Conservation (phyloP, 2,113 vertebrate species). For the Ochotona curzoniae region DNA sequence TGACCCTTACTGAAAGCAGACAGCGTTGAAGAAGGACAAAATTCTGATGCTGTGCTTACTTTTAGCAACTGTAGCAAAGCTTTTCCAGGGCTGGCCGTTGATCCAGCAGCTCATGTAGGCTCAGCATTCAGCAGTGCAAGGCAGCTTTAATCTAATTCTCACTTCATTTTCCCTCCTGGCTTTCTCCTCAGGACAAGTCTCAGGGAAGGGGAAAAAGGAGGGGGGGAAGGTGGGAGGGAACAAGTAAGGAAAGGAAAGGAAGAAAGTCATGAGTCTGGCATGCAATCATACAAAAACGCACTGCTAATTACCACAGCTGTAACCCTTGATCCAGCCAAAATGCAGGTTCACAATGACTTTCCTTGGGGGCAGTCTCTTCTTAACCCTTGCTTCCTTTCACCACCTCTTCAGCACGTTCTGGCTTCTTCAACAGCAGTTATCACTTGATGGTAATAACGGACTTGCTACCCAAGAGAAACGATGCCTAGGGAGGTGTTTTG, state of each 20-base stretch:
- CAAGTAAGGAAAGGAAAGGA: accelerated
- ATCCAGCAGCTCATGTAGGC: constrained; percentile 65
- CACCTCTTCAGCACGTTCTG: not conserved
- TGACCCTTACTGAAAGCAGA: constrained; percentile 56
- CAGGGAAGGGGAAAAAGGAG: not conserved
- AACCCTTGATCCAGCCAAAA: constrained; percentile 66
- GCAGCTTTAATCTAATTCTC: constrained; percentile 63
- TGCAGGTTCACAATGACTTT: constrained; percentile 30
- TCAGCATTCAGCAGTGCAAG: not conserved
- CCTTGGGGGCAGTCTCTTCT: constrained; percentile 31
- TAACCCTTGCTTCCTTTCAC: not conserved
- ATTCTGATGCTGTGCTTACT: constrained; percentile 38
- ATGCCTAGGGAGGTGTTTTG: not conserved
- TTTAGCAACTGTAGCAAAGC: constrained; percentile 63
- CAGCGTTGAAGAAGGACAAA: not conserved
- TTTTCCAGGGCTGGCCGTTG: constrained; percentile 44
- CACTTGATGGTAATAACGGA: not conserved
- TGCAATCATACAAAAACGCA: not conserved
- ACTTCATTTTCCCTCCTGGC: not conserved
- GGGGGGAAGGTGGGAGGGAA: accelerated
- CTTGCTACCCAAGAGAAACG: not conserved
- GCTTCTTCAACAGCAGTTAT: constrained; percentile 23
- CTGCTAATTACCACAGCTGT: constrained; percentile 20
- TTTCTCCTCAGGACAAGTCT: constrained; percentile 48
- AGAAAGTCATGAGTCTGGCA: not conserved